Base-by-base conservation (phyloP, 2,797 vertebrate species). In the Acrossocheilus fasciatus region DNA sequence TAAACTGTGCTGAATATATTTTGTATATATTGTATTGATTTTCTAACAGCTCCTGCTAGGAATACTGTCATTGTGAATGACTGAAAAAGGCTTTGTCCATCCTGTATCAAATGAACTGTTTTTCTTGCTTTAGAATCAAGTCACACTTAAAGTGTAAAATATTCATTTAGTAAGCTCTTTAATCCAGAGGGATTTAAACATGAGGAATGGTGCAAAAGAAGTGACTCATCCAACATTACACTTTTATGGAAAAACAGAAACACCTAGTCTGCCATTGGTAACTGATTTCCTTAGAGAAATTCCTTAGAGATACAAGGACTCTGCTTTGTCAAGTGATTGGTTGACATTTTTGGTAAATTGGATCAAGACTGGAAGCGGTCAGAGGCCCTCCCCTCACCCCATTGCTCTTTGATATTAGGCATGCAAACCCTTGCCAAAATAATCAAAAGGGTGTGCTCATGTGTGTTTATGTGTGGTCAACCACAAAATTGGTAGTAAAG, bases 401-500 rank as follows among this genome's bases (percentile, higher is more conserved):
- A 41, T 64, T 64, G 30, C 30, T 43, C 69, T 72, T n/a, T 41
- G 7, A 57, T n/a, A 34, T 74, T 75, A 62, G 62, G 23, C 17
- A 64, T 73, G 79, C 79, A 52, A 18, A 75, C 54, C 18, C 12
- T 47, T 83, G 18, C n/a, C 18, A 50, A 82, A 83, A 34, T 30
- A 39, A 72, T 82, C 12, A 54, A 73, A 73, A 34, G 39, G 17
- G 26, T 73, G 17, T 74, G 39, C 39, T 62, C 3, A 14, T 62
- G 70, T 80, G 76, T 78, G 30, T 59, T 18, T 59, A 4, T 72
- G 81, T 62, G 41, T 47, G 70, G 54, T 74, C 41, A 64, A 47
- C 54, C 82, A 75, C 39, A 74, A 74, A 74, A 74, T 83, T 74
- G 18, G 17, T 82, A 30, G 64, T 39, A 73, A 72, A 69, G 15